Percentiles rank a stretch among this genome's conserved stretches.
Evolutionary conservation across 2,797 vertebrate species (phyloP).

Genomic region (Clangula hyemalis): DNA sequence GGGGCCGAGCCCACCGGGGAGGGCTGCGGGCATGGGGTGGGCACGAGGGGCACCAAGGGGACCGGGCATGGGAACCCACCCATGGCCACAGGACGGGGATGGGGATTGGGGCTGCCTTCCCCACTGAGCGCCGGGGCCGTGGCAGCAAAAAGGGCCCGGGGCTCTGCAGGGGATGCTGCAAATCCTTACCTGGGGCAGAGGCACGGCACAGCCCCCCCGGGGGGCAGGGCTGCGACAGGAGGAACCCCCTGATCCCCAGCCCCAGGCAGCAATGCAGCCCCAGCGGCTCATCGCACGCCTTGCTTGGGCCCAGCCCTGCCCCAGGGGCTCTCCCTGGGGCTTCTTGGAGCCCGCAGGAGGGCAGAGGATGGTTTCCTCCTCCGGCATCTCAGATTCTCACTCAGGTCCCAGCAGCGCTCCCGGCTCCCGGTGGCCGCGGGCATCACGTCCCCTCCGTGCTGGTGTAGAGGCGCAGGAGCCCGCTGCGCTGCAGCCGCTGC

Average conservation of each 20-base stretch:
- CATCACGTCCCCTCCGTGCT: background rate
- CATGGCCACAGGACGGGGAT: rapidly evolving
- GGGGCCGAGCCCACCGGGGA: background rate
- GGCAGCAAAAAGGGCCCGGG: background rate
- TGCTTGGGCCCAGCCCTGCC: background rate
- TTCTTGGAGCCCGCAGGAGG: background rate
- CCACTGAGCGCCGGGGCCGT: no score
- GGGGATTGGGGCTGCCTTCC: background rate
- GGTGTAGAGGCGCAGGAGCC: constrained; percentile 80
- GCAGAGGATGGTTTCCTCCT: background rate
- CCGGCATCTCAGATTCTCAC: background rate
- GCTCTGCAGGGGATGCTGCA: background rate
- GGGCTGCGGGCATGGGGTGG: rapidly evolving
- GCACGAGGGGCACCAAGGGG: rapidly evolving
- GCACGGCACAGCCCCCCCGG: background rate
- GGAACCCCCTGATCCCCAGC: background rate
- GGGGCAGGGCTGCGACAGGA: rapidly evolving
- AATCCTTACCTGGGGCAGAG: background rate
- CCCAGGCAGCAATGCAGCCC: background rate
- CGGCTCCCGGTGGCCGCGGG: background rate
- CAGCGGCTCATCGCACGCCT: no score
- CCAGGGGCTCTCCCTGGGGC: background rate
- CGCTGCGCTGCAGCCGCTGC: constrained; percentile 77
- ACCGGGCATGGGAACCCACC: rapidly evolving
- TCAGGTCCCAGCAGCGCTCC: background rate